Evolutionary conservation across 2,888 invertebrate genomes (phyloP).

Genomic region (Synergus laeviventris): DNA sequence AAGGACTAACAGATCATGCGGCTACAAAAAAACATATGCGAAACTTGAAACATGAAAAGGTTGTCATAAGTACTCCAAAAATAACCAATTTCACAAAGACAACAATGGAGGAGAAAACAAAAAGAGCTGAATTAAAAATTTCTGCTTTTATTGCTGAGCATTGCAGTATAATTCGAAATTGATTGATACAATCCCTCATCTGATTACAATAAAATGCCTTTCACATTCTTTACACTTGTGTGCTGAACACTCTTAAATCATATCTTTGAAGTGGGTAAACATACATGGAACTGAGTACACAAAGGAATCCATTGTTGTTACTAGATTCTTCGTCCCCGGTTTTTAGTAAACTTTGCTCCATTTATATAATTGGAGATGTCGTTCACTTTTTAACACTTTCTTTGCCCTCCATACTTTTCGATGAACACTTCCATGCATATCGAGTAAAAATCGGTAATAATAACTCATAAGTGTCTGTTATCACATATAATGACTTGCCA

Average conservation of each 20-base stretch:
- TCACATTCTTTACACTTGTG: no score
- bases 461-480: no score
- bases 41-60: slow-evolving; percentile 50
- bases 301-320: no score
- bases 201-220: no score
- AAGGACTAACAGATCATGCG: slow-evolving; percentile 58
- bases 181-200: no score
- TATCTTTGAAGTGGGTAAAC: no score
- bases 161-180: slow-evolving; percentile 50
- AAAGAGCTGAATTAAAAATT: no score
- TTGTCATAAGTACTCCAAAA: slow-evolving; percentile 37
- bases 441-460: background rate
- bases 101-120: slow-evolving; percentile 53
- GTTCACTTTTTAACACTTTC: background rate
- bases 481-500: no score
- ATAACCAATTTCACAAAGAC: slow-evolving; percentile 35
- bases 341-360: background rate
- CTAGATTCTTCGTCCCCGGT: background rate
- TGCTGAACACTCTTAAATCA: no score
- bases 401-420: background rate
- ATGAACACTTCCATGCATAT: background rate
- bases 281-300: no score
- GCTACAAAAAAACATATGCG: slow-evolving; percentile 58
- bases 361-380: background rate
- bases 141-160: slow-evolving; percentile 60